A percentile compares a stretch with the other conserved stretches of the same genome.
Conservation (phyloP, 2,888 invertebrate species). For the Athalia cordata region DNA sequence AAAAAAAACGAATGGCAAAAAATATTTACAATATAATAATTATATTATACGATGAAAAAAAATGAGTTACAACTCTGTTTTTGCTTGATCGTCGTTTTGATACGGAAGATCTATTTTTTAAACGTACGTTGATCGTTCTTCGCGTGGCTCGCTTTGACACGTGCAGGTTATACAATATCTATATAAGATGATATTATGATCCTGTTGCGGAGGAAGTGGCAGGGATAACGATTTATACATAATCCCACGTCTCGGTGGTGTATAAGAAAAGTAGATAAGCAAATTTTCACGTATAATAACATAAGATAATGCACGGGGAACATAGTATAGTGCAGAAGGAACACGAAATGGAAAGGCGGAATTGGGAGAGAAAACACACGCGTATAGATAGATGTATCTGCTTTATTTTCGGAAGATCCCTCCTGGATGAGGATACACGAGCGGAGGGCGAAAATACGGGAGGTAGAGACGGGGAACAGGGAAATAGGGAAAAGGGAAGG, state of each 20-base stretch:
- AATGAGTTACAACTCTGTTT: neutral
- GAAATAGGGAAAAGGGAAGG: constrained; percentile 58
- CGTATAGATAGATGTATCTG: constrained; percentile 67
- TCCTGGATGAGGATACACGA: constrained; percentile 70
- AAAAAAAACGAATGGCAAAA: neutral
- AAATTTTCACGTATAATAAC: neutral
- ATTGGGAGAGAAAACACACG: constrained; percentile 55
- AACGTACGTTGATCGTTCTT: no score
- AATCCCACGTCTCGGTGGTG: no score
- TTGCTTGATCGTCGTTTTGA: neutral
- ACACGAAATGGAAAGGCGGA: constrained; percentile 13
- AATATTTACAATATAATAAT: neutral
- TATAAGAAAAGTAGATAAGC: neutral
- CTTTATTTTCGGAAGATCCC: constrained; percentile 70
- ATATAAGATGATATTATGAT: no score
- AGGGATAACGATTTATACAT: no score
- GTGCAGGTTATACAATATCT: no score
- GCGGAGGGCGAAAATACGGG: constrained; percentile 44
- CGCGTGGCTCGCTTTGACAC: no score
- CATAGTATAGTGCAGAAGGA: neutral
- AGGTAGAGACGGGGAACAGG: constrained; percentile 43
- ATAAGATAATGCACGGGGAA: no score
- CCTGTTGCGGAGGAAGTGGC: no score
- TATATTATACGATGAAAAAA: neutral
- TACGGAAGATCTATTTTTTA: no score